These are phyloP conservation scores for Argyrosomus japonicus DNA, from an alignment of 2,113 vertebrate species.

Conservation along the genomic window DNA sequence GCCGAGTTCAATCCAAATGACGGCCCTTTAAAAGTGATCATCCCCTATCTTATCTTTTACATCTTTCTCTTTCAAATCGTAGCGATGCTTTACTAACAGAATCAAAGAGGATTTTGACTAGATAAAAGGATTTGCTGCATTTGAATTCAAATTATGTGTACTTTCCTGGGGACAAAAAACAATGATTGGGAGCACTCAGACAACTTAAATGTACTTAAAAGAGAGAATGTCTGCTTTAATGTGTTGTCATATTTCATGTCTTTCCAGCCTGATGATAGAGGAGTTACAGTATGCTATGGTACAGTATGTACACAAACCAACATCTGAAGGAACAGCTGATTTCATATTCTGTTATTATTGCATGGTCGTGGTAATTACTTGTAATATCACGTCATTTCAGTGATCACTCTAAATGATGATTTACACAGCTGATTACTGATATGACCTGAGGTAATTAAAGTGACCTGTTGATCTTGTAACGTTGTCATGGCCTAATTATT, in stretches of 20 bases:
- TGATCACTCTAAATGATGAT: slow-evolving; percentile 31
- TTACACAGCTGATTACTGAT: slow-evolving; percentile 48
- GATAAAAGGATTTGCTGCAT: slow-evolving; percentile 76
- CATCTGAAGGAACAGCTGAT: slow-evolving; percentile 11
- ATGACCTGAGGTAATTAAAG: slow-evolving; percentile 50
- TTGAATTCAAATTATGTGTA: slow-evolving; percentile 75
- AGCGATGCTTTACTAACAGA: slow-evolving; percentile 63
- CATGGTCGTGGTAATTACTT: slow-evolving; percentile 11
- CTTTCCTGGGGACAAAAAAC: slow-evolving; percentile 70
- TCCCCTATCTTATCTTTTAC: slow-evolving; percentile 63
- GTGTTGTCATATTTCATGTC: slow-evolving; percentile 26
- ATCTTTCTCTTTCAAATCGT: slow-evolving; percentile 67
- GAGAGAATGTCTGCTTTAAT: slow-evolving; percentile 48
- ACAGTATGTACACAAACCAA: slow-evolving; percentile 4
- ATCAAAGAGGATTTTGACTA: slow-evolving; percentile 78
- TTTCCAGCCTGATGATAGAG: slow-evolving; percentile 12
- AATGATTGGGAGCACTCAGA: slow-evolving; percentile 64
- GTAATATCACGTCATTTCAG: slow-evolving; percentile 39
- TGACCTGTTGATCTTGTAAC: slow-evolving; percentile 45
- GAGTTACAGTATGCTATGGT: background rate
- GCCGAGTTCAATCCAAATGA: slow-evolving; percentile 64
- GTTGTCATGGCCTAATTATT: slow-evolving; percentile 26
- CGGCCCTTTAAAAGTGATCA: slow-evolving; percentile 70
- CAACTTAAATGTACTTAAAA: slow-evolving; percentile 66
- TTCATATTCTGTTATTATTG: slow-evolving; percentile 4